Conservation (phyloP, 2,888 invertebrate species). For the Drosophila greeni region DNA sequence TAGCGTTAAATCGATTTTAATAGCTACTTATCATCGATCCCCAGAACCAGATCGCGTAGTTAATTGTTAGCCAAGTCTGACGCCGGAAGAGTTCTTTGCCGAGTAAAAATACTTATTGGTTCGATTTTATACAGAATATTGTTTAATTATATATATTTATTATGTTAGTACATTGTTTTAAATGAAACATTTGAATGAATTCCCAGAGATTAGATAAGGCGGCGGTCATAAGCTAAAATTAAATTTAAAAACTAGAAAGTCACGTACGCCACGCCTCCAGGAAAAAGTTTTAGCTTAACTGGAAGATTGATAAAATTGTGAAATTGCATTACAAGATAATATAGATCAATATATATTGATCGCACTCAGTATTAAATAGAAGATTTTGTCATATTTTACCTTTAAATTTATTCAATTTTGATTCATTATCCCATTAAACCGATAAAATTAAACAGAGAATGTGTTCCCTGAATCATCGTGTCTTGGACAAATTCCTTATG, state of each 20-base stretch:
- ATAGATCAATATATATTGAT: no score
- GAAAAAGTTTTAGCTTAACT: neutral
- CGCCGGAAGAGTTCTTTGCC: neutral
- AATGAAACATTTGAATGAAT: conserved; percentile 2
- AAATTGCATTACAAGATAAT: neutral
- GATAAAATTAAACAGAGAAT: neutral
- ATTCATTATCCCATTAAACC: no score
- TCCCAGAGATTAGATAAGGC: conserved; percentile 14
- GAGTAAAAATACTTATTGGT: neutral
- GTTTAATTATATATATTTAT: neutral
- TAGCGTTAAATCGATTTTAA: conserved; percentile 1
- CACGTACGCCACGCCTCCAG: conserved; percentile 22
- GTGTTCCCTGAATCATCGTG: conserved; percentile 5
- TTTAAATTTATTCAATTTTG: no score
- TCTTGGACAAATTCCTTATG: conserved; percentile 18
- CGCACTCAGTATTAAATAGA: no score
- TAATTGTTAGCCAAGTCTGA: neutral
- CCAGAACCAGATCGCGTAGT: neutral
- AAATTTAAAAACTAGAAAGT: conserved; percentile 5
- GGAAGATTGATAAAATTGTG: conserved; percentile 2
- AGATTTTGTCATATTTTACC: no score
- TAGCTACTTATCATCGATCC: conserved; percentile 4
- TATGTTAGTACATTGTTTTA: neutral
- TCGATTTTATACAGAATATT: neutral
- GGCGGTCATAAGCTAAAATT: neutral